Percentiles rank a stretch among this genome's conserved stretches.
phyloP scores from a whole-genome alignment of 2,888 invertebrate genomes.

The Asteroscopus sphinx region DNA sequence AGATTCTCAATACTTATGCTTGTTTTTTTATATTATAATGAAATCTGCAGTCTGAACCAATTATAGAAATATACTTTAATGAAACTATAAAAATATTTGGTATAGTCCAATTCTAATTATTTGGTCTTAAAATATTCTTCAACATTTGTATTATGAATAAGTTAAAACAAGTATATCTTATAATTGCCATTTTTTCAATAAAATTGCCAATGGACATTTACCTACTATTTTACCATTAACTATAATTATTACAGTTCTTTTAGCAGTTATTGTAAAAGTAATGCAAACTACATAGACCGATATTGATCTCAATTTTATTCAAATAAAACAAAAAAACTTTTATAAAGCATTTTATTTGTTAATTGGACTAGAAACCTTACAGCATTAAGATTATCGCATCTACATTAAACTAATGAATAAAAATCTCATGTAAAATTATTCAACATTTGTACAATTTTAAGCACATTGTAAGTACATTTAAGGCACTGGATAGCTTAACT shows the following conservation, averaged over 20 bases:
- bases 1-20: too few relatives aligned
- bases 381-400: constrained; percentile 73
- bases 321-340: constrained; percentile 60
- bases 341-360: constrained; percentile 85
- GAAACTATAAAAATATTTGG: too few relatives aligned
- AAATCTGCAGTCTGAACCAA: too few relatives aligned
- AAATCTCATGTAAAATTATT: constrained; percentile 77
- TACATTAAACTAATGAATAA: constrained; percentile 66
- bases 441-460: constrained; percentile 76
- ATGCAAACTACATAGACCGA: background rate
- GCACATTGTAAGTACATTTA: constrained; percentile 76
- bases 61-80: too few relatives aligned
- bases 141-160: too few relatives aligned
- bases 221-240: too few relatives aligned
- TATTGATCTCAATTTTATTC: constrained; percentile 31
- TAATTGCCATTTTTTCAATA: too few relatives aligned
- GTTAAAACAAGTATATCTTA: too few relatives aligned
- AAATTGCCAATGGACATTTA: too few relatives aligned
- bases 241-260: background rate
- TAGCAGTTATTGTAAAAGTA: background rate
- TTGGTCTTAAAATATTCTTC: too few relatives aligned
- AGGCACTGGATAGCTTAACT: constrained; percentile 72
- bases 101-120: too few relatives aligned
- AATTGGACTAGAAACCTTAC: constrained; percentile 84
- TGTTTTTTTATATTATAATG: too few relatives aligned